A percentile compares a stretch with the other conserved stretches of the same genome.
Evolutionary conservation across 2,888 invertebrate genomes (phyloP).

Genomic region (Blastobasis lacticolella): DNA sequence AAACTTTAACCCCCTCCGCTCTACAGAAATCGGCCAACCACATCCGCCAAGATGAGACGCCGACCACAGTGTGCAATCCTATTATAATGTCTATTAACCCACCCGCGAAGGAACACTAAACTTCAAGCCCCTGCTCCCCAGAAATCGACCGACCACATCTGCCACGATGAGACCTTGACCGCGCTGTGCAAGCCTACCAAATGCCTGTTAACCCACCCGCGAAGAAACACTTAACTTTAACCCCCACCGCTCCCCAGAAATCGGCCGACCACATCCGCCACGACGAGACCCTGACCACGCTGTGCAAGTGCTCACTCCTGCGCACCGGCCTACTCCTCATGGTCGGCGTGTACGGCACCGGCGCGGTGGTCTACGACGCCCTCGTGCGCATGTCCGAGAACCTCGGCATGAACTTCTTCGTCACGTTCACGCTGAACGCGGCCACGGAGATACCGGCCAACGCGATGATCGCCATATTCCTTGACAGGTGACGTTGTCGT

Average conservation of each 20-base stretch:
- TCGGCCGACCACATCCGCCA: constrained; percentile 40
- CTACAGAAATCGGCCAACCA: constrained; percentile 44
- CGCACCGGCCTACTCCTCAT: constrained; percentile 40
- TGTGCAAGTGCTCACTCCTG: constrained; percentile 39
- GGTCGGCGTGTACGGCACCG: constrained; percentile 50
- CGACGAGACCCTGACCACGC: constrained; percentile 36
- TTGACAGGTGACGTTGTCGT: constrained; percentile 41
- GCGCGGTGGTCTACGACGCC: constrained; percentile 55
- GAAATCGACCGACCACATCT: constrained; percentile 43
- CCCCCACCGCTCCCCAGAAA: constrained; percentile 25
- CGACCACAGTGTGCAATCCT: constrained; percentile 28
- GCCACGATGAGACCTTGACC: constrained; percentile 36
- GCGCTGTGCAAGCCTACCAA: constrained; percentile 26
- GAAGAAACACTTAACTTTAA: too few species aligned
- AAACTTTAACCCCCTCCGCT: background rate
- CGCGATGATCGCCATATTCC: constrained; percentile 41
- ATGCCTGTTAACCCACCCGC: background rate
- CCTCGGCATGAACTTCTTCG: constrained; percentile 58
- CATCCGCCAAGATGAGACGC: constrained; percentile 38
- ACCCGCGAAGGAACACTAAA: too few species aligned
- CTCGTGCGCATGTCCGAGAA: constrained; percentile 61
- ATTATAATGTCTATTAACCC: background rate
- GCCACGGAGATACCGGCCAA: constrained; percentile 62
- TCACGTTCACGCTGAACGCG: constrained; percentile 57
- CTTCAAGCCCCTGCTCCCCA: too few species aligned